Percentiles rank a stretch among this genome's conserved stretches.
Evolutionary conservation across 2,113 vertebrate genomes (phyloP).

Genomic region (Nycticorax nycticorax): DNA sequence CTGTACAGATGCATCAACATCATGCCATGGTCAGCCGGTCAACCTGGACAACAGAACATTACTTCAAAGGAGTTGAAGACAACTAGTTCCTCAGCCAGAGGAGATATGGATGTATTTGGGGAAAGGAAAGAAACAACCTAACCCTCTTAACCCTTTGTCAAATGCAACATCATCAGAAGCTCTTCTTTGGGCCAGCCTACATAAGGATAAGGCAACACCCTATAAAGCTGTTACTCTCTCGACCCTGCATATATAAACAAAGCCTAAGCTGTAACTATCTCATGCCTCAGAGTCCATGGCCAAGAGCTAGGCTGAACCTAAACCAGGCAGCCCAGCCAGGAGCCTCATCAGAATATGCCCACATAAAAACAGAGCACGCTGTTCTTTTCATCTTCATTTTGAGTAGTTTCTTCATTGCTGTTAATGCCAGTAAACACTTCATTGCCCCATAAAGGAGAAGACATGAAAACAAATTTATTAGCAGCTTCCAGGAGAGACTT

Average conservation of each 20-base stretch:
- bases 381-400: background rate
- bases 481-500: conserved; percentile 56
- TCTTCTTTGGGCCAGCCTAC: background rate
- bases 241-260: accelerated
- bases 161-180: background rate
- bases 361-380: background rate
- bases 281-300: accelerated
- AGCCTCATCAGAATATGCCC: background rate
- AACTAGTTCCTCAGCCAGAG: background rate
- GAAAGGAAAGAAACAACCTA: background rate
- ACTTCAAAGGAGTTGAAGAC: background rate
- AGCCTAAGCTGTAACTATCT: background rate
- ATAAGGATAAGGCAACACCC: background rate
- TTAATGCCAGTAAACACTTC: conserved; percentile 68
- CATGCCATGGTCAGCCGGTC: accelerated
- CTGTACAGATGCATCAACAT: accelerated
- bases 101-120: accelerated
- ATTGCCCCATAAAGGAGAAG: conserved; percentile 75
- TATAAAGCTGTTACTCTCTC: background rate
- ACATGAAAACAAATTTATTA: conserved; percentile 69
- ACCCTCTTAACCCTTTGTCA: background rate
- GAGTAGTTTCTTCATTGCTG: background rate
- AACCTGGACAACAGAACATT: background rate
- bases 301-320: background rate
- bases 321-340: background rate